phyloP scores from a whole-genome alignment of 2,888 invertebrate genomes.

The Pristionchus mayeri region DNA sequence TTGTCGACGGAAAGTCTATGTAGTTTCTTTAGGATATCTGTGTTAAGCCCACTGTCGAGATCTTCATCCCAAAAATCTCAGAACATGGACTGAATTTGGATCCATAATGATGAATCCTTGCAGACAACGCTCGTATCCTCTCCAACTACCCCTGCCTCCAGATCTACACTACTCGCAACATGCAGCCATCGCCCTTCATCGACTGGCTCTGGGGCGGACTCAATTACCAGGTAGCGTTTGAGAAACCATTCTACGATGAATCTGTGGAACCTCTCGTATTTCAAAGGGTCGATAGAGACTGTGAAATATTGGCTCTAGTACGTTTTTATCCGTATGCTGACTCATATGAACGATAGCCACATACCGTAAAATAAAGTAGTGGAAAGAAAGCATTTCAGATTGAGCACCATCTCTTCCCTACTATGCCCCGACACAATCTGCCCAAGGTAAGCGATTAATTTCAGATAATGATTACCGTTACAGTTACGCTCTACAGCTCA shows the following conservation, averaged over 20 bases:
- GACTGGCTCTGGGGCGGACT: slow-evolving; percentile 75
- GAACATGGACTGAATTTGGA: background rate
- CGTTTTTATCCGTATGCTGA: too few species aligned
- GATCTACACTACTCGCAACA: slow-evolving; percentile 74
- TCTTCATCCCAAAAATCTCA: too few species aligned
- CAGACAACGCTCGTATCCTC: slow-evolving; percentile 72
- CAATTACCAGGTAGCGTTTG: slow-evolving; percentile 68
- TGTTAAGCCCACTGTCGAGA: too few species aligned
- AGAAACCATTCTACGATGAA: background rate
- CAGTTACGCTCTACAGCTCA: too few species aligned
- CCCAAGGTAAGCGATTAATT: slow-evolving; percentile 57
- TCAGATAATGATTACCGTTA: too few species aligned
- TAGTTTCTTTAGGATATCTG: too few species aligned
- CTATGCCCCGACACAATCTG: slow-evolving; percentile 74
- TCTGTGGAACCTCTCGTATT: background rate
- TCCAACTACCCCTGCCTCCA: slow-evolving; percentile 74
- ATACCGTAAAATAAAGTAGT: too few species aligned
- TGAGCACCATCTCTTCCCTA: slow-evolving; percentile 74
- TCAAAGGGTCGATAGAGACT: background rate
- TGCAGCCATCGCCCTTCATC: slow-evolving; percentile 69
- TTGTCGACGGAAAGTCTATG: too few species aligned
- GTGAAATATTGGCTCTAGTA: too few species aligned
- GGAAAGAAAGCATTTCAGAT: slow-evolving; percentile 63
- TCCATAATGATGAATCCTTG: background rate
- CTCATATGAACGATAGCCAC: too few species aligned